phyloP scores from a whole-genome alignment of 2,888 invertebrate species.

The Nezara viridula region DNA sequence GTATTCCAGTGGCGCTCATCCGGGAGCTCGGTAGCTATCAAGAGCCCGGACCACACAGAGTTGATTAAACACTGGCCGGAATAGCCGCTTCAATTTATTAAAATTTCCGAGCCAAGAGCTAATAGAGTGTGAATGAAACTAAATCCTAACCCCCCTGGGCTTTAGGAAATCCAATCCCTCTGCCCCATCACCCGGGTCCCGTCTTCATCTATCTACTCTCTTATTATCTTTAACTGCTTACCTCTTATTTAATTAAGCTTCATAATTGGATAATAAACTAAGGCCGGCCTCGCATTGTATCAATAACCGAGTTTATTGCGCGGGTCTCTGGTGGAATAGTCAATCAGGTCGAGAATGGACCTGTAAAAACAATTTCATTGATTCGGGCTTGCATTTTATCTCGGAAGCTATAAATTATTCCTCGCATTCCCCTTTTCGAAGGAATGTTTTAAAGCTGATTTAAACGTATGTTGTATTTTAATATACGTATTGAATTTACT shows the following conservation, averaged over 20 bases:
- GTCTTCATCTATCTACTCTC: not conserved
- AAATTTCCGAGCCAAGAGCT: not conserved
- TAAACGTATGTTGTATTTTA: too few species aligned
- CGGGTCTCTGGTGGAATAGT: not conserved
- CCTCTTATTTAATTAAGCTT: not conserved
- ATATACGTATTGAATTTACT: too few species aligned
- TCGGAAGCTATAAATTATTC: not conserved
- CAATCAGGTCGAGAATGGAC: not conserved
- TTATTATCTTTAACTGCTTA: not conserved
- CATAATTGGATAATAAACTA: conserved; percentile 27
- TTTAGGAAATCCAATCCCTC: not conserved
- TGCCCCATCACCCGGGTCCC: not conserved
- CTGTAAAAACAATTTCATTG: not conserved
- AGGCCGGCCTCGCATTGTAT: not conserved
- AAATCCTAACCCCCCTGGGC: not conserved
- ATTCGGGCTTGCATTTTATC: not conserved
- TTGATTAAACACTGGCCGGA: not conserved
- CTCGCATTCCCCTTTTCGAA: too few species aligned
- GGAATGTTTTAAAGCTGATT: too few species aligned
- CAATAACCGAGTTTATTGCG: not conserved
- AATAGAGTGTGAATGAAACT: conserved; percentile 38
- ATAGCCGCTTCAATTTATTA: conserved; percentile 7
- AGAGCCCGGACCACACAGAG: not conserved
- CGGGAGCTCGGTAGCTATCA: not conserved
- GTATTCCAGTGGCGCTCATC: not conserved